Evolutionary conservation across 2,113 vertebrate species (phyloP).

Genomic region (Rattus norvegicus): DNA sequence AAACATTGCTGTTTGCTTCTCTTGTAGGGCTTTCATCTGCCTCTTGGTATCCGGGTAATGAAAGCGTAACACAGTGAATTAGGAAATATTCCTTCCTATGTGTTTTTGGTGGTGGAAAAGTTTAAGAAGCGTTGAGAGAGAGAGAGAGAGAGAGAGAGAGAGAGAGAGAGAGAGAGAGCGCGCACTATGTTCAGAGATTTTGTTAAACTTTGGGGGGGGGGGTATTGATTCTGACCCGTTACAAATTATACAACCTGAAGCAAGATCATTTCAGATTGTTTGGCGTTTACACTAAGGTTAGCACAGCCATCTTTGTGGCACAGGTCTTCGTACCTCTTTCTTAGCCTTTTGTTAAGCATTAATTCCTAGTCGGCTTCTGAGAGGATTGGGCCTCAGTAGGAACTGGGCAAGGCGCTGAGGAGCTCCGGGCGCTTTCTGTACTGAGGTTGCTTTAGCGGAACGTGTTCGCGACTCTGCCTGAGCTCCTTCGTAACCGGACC

Average conservation of each 20-base stretch:
- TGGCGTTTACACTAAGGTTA: neutral
- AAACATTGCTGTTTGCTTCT: neutral
- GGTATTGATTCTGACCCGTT: neutral
- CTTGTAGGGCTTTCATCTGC: neutral
- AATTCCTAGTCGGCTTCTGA: neutral
- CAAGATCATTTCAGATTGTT: neutral
- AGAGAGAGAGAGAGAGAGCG: too few relatives aligned
- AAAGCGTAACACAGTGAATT: neutral
- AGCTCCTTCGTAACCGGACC: neutral
- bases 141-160: too few relatives aligned
- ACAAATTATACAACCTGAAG: neutral
- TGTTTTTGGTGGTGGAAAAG: neutral
- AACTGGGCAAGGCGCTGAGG: neutral
- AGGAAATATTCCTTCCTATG: neutral
- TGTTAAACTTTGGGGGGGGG: neutral
- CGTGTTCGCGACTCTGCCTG: neutral
- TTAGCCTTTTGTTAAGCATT: neutral
- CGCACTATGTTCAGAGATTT: neutral
- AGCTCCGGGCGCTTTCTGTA: accelerated
- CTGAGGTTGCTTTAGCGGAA: too few relatives aligned
- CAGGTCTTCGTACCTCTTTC: neutral
- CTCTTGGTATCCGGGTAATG: neutral
- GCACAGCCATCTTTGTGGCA: neutral
- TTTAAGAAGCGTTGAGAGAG: neutral
- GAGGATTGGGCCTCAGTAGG: neutral